Evolutionary conservation across 2,888 invertebrate species (phyloP).

Genomic region (Pimpla rufipes): DNA sequence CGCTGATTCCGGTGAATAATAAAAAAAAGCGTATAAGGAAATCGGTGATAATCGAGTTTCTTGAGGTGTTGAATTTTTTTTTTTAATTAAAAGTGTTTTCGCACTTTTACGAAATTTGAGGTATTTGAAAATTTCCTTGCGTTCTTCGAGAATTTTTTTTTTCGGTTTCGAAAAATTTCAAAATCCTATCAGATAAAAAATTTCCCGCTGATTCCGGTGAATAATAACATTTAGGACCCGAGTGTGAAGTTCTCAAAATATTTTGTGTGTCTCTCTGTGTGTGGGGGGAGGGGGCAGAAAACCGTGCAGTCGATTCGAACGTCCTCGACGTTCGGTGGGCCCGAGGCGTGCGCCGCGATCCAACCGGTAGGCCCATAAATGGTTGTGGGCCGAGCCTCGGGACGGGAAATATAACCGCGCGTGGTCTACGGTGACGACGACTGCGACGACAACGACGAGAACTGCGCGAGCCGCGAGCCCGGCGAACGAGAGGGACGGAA

Average conservation of each 20-base stretch:
- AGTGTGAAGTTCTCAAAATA: slow-evolving; percentile 18
- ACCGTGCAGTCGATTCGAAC: slow-evolving; percentile 39
- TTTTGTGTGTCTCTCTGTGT: too few species aligned
- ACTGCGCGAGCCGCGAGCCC: slow-evolving; percentile 5
- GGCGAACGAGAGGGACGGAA: not conserved
- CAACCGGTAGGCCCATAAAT: slow-evolving; percentile 65
- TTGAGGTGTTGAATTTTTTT: too few species aligned
- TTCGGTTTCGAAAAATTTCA: too few species aligned
- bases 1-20: too few species aligned
- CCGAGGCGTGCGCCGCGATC: slow-evolving; percentile 35
- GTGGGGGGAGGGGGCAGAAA: slow-evolving; percentile 28
- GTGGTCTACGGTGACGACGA: slow-evolving; percentile 42
- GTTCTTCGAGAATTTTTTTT: too few species aligned
- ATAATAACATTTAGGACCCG: not conserved
- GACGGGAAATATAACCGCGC: slow-evolving; percentile 59
- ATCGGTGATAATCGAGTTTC: too few species aligned
- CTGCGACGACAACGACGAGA: slow-evolving; percentile 16
- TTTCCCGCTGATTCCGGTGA: too few species aligned
- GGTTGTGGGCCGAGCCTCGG: slow-evolving; percentile 64
- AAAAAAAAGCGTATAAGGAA: too few species aligned
- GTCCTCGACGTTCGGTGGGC: slow-evolving; percentile 56
- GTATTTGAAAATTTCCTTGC: too few species aligned
- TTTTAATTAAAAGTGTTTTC: too few species aligned
- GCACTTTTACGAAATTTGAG: too few species aligned
- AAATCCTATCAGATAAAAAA: too few species aligned